These are phyloP conservation scores for Drosophila melanosoma DNA, from an alignment of 2,888 invertebrate genomes.

Conservation along the genomic window DNA sequence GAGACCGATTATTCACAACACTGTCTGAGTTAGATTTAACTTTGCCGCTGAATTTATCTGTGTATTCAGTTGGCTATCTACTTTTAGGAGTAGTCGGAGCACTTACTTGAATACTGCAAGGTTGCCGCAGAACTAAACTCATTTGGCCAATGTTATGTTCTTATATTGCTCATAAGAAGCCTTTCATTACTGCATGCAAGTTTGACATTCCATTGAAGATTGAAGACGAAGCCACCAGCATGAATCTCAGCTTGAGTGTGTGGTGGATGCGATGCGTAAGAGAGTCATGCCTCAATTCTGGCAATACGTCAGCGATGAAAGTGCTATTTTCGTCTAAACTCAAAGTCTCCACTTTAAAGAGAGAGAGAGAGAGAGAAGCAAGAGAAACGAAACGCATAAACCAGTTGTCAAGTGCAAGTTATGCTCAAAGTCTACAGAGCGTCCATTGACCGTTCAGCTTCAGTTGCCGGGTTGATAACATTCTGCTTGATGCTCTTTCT, in stretches of 20 bases:
- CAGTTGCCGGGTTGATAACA: slow-evolving; percentile 70
- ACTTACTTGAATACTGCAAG: slow-evolving; percentile 85
- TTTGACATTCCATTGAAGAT: slow-evolving; percentile 34
- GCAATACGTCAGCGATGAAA: slow-evolving; percentile 60
- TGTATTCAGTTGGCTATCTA: not conserved
- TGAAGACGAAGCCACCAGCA: slow-evolving; percentile 15
- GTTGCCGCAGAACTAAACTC: slow-evolving; percentile 85
- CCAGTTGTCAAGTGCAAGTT: slow-evolving; percentile 53
- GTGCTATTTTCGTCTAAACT: slow-evolving; percentile 40
- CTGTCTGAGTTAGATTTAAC: slow-evolving; percentile 1
- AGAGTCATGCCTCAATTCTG: slow-evolving; percentile 45
- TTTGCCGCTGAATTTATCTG: not conserved
- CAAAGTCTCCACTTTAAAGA: slow-evolving; percentile 13
- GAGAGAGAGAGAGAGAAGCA: slow-evolving; percentile 8
- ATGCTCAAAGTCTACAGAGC: slow-evolving; percentile 64
- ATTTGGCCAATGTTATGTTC: slow-evolving; percentile 84
- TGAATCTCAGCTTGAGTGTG: slow-evolving; percentile 9
- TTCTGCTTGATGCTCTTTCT: slow-evolving; percentile 32
- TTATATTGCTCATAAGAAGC: slow-evolving; percentile 84
- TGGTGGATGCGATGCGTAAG: slow-evolving; percentile 37
- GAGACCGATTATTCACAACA: not conserved
- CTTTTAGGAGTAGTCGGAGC: slow-evolving; percentile 41
- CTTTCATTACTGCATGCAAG: slow-evolving; percentile 74
- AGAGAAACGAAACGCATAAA: slow-evolving; percentile 38
- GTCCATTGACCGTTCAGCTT: slow-evolving; percentile 82